Percentiles rank a stretch among this genome's conserved stretches.
Evolutionary conservation across 2,113 vertebrate genomes (phyloP).

Genomic region (Paedocypris sp.): DNA sequence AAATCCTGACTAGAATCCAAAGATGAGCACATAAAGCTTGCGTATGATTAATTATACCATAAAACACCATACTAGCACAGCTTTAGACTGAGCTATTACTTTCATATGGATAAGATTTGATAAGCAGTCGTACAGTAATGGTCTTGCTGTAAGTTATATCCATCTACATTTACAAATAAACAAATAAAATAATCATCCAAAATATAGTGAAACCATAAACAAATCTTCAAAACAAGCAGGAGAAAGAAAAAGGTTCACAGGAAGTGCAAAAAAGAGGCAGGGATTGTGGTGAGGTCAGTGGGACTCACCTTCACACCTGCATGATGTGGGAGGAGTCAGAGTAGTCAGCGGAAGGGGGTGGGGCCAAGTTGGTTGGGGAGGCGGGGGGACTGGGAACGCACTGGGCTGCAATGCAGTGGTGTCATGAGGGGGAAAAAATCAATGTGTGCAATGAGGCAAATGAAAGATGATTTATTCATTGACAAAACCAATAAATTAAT

Average conservation of each 20-base stretch:
- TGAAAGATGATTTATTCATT: neutral
- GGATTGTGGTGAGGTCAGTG: conserved; percentile 20
- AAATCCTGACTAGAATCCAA: too few species aligned
- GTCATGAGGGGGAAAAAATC: conserved; percentile 55
- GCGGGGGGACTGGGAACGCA: conserved; percentile 74
- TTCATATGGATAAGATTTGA: too few species aligned
- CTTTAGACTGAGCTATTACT: too few species aligned
- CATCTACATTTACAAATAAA: too few species aligned
- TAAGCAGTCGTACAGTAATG: too few species aligned
- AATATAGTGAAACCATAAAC: too few species aligned
- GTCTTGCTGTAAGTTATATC: too few species aligned
- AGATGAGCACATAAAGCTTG: too few species aligned
- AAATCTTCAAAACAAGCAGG: conserved; percentile 2
- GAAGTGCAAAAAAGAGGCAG: neutral
- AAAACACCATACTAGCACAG: too few species aligned
- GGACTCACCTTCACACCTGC: conserved; percentile 84
- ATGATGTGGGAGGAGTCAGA: conserved; percentile 76
- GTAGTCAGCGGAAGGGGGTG: conserved; percentile 71
- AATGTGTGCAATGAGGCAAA: conserved; percentile 27
- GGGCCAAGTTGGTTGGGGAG: conserved; percentile 77
- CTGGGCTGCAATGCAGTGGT: conserved; percentile 70
- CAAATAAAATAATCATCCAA: too few species aligned
- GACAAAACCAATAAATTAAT: too few species aligned
- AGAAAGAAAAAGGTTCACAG: neutral
- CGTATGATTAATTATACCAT: too few species aligned